phyloP scores from a whole-genome alignment of 23 tunicate species.

The Trididemnum nubilum region DNA sequence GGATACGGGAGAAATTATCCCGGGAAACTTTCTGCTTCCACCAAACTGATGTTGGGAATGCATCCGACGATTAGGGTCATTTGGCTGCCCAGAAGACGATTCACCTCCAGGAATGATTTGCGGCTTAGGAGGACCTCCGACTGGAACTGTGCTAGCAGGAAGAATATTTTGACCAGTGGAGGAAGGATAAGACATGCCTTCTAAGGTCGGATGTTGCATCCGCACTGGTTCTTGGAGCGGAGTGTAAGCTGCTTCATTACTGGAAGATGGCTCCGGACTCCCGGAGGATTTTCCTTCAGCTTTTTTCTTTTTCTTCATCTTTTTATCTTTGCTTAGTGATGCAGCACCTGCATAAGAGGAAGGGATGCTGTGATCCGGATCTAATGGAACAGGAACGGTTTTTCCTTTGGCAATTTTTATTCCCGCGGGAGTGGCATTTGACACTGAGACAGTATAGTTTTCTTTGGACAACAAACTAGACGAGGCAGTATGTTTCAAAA shows the following conservation, averaged over 20 bases:
- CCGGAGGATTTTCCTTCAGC: not conserved
- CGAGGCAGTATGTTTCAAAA: not conserved
- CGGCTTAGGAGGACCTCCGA: not conserved
- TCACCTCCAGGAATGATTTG: not conserved
- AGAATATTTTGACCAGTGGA: not conserved
- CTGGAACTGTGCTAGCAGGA: not conserved
- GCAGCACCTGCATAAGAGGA: slow-evolving; percentile 15
- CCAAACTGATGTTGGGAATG: slow-evolving; percentile 18
- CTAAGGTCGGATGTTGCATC: not conserved
- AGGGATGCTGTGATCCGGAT: slow-evolving; percentile 46
- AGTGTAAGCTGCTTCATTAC: not conserved
- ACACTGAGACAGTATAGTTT: slow-evolving; percentile 18
- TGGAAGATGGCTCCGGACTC: not conserved
- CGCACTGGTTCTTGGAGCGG: not conserved
- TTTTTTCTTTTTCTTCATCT: slow-evolving; percentile 46
- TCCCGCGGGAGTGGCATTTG: slow-evolving; percentile 10
- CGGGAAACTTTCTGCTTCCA: slow-evolving; percentile 37
- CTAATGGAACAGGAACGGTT: slow-evolving; percentile 86
- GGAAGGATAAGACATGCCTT: not conserved
- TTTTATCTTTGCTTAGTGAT: slow-evolving; percentile 3
- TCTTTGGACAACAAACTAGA: slow-evolving; percentile 15
- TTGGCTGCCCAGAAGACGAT: not conserved
- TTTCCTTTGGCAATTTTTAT: slow-evolving; percentile 72
- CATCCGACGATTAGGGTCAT: slow-evolving; percentile 16
- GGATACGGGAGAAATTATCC: slow-evolving; percentile 38